A percentile compares a stretch with the other conserved stretches of the same genome.
Conservation (phyloP, 1,140 invertebrate genomes). For the Rhynchophorus ferrugineus region DNA sequence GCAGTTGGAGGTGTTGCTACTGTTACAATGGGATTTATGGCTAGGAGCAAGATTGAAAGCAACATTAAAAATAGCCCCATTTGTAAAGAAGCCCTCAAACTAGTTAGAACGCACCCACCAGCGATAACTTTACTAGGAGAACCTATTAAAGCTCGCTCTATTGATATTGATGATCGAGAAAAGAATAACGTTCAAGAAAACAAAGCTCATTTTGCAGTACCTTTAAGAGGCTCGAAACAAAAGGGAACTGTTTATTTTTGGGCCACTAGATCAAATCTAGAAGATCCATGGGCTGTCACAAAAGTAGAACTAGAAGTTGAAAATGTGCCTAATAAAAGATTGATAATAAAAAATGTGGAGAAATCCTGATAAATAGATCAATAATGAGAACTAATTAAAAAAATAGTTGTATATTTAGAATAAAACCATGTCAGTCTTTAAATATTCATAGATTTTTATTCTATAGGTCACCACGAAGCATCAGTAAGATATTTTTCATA, state of each 20-base stretch:
- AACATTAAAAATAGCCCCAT: slow-evolving; percentile 44
- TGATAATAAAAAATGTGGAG: slow-evolving; percentile 37
- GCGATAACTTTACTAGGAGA: slow-evolving; percentile 53
- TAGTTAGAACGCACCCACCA: slow-evolving; percentile 45
- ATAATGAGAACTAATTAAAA: too few relatives aligned
- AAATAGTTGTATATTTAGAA: too few relatives aligned
- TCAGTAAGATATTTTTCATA: slow-evolving; percentile 19
- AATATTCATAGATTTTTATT: too few relatives aligned
- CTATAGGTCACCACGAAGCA: slow-evolving; percentile 16
- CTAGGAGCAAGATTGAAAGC: slow-evolving; percentile 42
- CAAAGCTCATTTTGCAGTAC: slow-evolving; percentile 50
- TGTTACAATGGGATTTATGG: slow-evolving; percentile 41
- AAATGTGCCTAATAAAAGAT: slow-evolving; percentile 43
- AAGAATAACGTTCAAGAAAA: slow-evolving; percentile 48
- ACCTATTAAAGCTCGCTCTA: slow-evolving; percentile 53
- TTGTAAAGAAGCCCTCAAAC: slow-evolving; percentile 51
- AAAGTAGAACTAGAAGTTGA: slow-evolving; percentile 49
- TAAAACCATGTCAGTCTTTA: too few relatives aligned
- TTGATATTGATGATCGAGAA: slow-evolving; percentile 47
- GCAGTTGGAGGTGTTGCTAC: slow-evolving; percentile 45
- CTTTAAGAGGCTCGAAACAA: slow-evolving; percentile 52
- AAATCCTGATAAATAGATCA: too few relatives aligned
- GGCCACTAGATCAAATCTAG: slow-evolving; percentile 23
- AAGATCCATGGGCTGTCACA: slow-evolving; percentile 43
- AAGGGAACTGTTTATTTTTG: slow-evolving; percentile 49